phyloP scores from a whole-genome alignment of 2,888 invertebrate genomes.

The Campoletis raptor region DNA sequence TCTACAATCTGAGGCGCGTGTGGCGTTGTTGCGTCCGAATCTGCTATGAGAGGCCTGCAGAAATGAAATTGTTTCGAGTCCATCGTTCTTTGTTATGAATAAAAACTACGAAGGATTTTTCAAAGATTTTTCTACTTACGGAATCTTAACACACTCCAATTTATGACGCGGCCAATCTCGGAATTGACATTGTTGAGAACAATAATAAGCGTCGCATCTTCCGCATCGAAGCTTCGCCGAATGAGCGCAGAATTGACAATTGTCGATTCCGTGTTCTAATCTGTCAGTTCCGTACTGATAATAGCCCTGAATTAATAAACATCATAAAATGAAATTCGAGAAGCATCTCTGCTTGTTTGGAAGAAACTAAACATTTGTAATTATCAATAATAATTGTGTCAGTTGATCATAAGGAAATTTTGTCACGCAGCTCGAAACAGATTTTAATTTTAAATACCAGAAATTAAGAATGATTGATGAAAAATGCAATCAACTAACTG shows the following conservation, averaged over 20 bases:
- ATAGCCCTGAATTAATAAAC: constrained; percentile 68
- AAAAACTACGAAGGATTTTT: neutral
- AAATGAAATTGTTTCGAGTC: neutral
- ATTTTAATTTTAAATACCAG: neutral
- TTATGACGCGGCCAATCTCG: constrained; percentile 80
- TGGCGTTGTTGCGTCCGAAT: neutral
- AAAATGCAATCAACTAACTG: constrained; percentile 32
- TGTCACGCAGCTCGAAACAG: neutral
- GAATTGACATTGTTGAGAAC: constrained; percentile 77
- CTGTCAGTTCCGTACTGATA: constrained; percentile 77
- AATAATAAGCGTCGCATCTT: constrained; percentile 78
- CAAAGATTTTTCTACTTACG: constrained; percentile 72
- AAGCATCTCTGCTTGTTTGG: neutral
- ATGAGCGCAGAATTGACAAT: constrained; percentile 66
- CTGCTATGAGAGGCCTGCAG: constrained; percentile 43
- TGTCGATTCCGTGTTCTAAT: constrained; percentile 68
- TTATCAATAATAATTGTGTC: neutral
- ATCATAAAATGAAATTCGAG: neutral
- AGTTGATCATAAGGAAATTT: neutral
- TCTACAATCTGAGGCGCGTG: neutral
- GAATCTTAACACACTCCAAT: constrained; percentile 76
- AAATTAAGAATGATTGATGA: neutral
- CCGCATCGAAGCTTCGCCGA: constrained; percentile 73
- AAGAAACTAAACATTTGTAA: neutral
- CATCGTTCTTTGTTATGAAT: neutral